Evolutionary conservation across 2,113 vertebrate genomes (phyloP).

Genomic region (Chaetodon auriga): DNA sequence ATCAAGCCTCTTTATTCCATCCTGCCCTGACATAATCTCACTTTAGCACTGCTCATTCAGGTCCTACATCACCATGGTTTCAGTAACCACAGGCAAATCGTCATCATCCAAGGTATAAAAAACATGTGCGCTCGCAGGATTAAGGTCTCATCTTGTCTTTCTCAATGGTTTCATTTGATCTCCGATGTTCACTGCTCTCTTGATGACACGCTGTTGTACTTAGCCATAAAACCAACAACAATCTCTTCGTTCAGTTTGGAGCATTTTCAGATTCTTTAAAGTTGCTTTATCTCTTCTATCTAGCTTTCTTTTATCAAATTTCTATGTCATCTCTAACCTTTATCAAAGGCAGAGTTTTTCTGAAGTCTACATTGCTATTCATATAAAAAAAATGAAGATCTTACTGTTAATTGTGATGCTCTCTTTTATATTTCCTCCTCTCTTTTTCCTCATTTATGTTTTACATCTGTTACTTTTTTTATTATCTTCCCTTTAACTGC

Average conservation of each 20-base stretch:
- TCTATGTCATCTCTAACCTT: no score
- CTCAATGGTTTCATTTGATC: not conserved
- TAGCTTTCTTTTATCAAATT: no score
- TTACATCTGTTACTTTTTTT: not conserved
- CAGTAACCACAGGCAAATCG: not conserved
- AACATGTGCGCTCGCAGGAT: not conserved
- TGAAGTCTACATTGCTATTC: no score
- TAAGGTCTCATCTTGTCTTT: not conserved
- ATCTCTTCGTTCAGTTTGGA: not conserved
- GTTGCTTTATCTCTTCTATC: not conserved
- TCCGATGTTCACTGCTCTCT: not conserved
- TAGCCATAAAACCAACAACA: not conserved
- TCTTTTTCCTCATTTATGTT: no score
- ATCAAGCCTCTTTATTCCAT: not conserved
- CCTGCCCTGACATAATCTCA: not conserved
- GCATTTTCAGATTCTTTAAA: not conserved
- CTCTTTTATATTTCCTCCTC: not conserved
- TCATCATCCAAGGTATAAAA: not conserved
- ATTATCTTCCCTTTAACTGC: not conserved
- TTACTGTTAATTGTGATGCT: no score
- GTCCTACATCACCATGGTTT: not conserved
- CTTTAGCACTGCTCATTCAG: not conserved
- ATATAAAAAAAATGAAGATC: no score
- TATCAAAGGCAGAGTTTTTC: no score
- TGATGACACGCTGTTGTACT: not conserved